Evolutionary conservation across 1,140 invertebrate genomes (phyloP).

Genomic region (Temnothorax longispinosus): DNA sequence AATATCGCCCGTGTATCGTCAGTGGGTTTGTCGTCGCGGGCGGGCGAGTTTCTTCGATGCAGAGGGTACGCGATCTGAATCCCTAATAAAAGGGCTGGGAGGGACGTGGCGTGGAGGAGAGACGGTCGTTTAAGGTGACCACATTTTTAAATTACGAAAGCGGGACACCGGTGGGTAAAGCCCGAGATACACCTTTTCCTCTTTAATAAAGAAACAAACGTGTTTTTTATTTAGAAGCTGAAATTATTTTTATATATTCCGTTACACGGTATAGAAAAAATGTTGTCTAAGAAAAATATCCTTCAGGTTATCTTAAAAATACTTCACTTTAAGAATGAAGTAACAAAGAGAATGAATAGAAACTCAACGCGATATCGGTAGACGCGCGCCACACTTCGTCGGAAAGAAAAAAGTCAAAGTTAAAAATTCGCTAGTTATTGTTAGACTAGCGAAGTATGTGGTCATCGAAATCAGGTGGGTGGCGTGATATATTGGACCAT

Average conservation of each 20-base stretch:
- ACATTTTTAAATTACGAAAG: slow-evolving; percentile 30
- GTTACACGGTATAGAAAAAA: background rate
- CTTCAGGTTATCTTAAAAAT: background rate
- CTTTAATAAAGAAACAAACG: background rate
- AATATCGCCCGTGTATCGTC: slow-evolving; percentile 29
- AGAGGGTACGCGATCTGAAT: slow-evolving; percentile 56
- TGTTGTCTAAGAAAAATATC: background rate
- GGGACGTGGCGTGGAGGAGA: background rate
- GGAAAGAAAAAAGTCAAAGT: background rate
- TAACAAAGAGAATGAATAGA: background rate
- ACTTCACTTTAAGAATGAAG: background rate
- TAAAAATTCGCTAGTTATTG: slow-evolving; percentile 6
- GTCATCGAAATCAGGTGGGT: background rate
- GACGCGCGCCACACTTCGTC: background rate
- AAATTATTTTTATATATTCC: background rate
- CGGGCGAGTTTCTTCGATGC: slow-evolving; percentile 26
- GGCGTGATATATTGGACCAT: slow-evolving; percentile 6
- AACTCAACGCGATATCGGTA: background rate
- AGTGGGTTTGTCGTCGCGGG: slow-evolving; percentile 17
- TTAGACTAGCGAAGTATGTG: background rate
- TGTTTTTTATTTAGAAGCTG: background rate
- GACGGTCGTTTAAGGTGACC: background rate
- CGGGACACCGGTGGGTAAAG: background rate
- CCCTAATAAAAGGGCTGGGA: slow-evolving; percentile 58
- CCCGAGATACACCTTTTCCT: background rate